Conservation (phyloP, 2,113 vertebrate genomes). For the Crotalus viridis region DNA sequence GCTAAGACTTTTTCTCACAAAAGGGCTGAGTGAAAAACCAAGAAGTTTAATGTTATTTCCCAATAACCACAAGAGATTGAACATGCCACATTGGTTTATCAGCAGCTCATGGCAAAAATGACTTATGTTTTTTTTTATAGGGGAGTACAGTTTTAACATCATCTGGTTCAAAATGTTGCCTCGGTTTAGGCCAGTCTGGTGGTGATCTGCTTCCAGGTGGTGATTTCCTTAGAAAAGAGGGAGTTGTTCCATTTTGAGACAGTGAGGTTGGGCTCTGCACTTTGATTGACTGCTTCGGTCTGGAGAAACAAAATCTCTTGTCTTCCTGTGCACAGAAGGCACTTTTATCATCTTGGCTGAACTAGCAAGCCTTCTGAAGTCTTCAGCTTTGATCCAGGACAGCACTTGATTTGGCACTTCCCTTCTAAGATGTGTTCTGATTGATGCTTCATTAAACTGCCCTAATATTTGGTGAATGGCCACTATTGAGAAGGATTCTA, state of each 20-base stretch:
- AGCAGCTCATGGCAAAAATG: neutral
- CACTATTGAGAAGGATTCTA: neutral
- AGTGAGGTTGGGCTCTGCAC: neutral
- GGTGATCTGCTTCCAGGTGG: neutral
- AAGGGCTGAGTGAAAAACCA: neutral
- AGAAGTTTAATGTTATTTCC: neutral
- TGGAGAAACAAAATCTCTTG: neutral
- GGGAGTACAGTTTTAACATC: neutral
- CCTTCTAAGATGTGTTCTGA: neutral
- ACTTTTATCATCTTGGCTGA: neutral
- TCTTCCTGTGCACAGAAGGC: neutral
- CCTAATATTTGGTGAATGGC: neutral
- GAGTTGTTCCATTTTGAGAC: neutral
- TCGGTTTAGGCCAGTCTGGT: neutral
- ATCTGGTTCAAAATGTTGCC: neutral
- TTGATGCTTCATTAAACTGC: neutral
- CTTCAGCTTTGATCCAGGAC: neutral
- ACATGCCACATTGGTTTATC: neutral
- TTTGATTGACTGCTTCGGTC: neutral
- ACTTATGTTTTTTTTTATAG: neutral
- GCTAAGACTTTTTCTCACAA: neutral
- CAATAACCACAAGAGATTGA: neutral
- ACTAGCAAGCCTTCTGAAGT: neutral
- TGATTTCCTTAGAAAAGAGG: neutral
- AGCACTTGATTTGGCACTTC: neutral